These are phyloP conservation scores for Drosophila sechellia DNA, from an alignment of 1,140 invertebrate species.

Conservation along the genomic window DNA sequence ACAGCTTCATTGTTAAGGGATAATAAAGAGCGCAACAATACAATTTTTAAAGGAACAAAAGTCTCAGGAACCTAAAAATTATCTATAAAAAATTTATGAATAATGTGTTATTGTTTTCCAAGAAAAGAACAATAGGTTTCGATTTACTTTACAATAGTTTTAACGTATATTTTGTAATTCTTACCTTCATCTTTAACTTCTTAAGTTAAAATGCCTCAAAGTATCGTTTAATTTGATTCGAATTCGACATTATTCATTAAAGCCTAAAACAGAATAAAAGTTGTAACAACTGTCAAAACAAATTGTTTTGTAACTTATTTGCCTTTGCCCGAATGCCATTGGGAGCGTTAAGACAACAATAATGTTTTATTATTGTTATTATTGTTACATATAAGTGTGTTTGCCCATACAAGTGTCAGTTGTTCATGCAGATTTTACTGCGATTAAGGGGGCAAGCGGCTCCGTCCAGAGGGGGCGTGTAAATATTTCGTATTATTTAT, in stretches of 20 bases:
- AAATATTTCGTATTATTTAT: constrained; percentile 76
- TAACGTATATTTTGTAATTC: too few relatives aligned
- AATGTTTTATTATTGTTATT: constrained; percentile 58
- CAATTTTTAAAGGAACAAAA: constrained; percentile 38
- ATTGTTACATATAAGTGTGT: constrained; percentile 28
- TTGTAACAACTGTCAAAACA: constrained; percentile 54
- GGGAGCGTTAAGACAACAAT: constrained; percentile 49
- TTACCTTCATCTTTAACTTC: not conserved
- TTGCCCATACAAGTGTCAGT: constrained; percentile 27
- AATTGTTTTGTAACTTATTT: constrained; percentile 28
- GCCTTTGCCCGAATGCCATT: constrained; percentile 2
- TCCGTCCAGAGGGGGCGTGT: constrained; percentile 12
- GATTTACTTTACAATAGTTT: not conserved
- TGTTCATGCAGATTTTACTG: constrained; percentile 41
- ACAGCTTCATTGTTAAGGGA: constrained; percentile 15
- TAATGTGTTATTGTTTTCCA: not conserved
- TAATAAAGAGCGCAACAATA: not conserved
- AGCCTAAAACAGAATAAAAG: constrained; percentile 36
- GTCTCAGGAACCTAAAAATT: not conserved
- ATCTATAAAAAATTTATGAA: not conserved
- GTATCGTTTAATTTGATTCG: not conserved
- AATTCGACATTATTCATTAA: constrained; percentile 18
- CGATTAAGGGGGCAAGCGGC: not conserved
- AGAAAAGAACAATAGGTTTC: not conserved
- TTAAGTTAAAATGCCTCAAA: not conserved